These are phyloP conservation scores for Ictalurus punctatus DNA, from an alignment of 2,113 vertebrate genomes.

Conservation along the genomic window DNA sequence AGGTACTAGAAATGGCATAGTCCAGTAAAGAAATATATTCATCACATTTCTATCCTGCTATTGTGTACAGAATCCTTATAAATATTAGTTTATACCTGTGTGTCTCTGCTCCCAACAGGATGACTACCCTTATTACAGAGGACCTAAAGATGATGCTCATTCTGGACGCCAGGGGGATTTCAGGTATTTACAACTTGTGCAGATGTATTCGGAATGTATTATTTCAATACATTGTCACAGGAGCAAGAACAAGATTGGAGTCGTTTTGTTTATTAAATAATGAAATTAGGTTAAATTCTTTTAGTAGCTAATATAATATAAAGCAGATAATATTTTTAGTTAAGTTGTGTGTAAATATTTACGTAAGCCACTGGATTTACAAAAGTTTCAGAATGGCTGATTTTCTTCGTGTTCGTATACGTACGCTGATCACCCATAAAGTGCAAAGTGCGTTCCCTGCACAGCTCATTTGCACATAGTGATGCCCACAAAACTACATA, in stretches of 20 bases:
- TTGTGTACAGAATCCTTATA: not conserved
- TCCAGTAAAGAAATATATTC: not conserved
- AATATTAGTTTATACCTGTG: not conserved
- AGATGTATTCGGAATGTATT: not conserved
- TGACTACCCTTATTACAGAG: slow-evolving; percentile 71
- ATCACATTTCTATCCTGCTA: not conserved
- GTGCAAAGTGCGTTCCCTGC: too few species aligned
- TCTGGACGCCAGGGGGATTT: slow-evolving; percentile 68
- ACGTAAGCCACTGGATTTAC: too few species aligned
- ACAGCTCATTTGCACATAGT: too few species aligned
- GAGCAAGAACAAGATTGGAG: not conserved
- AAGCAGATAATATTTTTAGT: too few species aligned
- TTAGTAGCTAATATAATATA: too few species aligned
- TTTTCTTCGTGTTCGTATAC: too few species aligned
- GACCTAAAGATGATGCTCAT: slow-evolving; percentile 67
- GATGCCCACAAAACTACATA: too few species aligned
- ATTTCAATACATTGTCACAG: not conserved
- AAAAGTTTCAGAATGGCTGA: too few species aligned
- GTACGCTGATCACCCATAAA: too few species aligned
- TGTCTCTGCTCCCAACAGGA: slow-evolving; percentile 59
- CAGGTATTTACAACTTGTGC: slow-evolving; percentile 57
- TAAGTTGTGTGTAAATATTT: too few species aligned
- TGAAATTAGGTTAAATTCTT: too few species aligned
- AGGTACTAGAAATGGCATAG: not conserved
- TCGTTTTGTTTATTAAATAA: too few species aligned